Evolutionary conservation across 2,888 invertebrate genomes (phyloP).

Genomic region (Merodon equestris): DNA sequence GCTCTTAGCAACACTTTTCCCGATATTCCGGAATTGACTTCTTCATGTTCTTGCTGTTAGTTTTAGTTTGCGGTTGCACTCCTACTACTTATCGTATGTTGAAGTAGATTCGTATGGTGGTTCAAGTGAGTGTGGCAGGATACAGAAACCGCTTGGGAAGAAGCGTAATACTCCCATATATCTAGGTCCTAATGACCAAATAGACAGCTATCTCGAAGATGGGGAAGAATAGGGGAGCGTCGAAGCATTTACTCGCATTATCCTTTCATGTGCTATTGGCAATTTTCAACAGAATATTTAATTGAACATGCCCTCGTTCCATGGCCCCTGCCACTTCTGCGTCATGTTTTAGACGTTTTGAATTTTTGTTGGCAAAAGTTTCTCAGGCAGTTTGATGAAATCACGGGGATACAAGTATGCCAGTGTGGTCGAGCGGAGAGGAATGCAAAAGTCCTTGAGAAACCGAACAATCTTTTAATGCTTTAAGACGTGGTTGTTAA

Average conservation of each 20-base stretch:
- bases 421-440: neutral
- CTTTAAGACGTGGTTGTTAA: constrained; percentile 34
- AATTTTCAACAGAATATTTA: constrained; percentile 62
- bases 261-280: constrained; percentile 54
- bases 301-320: constrained; percentile 28
- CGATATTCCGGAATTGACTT: constrained; percentile 17
- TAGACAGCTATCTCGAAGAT: constrained; percentile 1
- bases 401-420: constrained; percentile 30
- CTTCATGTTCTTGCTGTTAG: constrained; percentile 30
- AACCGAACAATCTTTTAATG: constrained; percentile 41
- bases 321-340: too few relatives aligned
- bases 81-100: constrained; percentile 29
- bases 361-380: constrained; percentile 22
- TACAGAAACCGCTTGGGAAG: constrained; percentile 11
- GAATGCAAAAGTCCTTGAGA: neutral
- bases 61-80: constrained; percentile 20
- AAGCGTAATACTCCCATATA: neutral
- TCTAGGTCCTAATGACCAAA: constrained; percentile 23
- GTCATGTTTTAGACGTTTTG: neutral
- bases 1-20: constrained; percentile 2
- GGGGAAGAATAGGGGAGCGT: too few relatives aligned
- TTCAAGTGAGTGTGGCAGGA: constrained; percentile 27
- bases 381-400: constrained; percentile 39
- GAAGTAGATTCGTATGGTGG: constrained; percentile 39
- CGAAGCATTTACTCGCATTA: constrained; percentile 35